Percentiles rank a stretch among this genome's conserved stretches.
These are phyloP conservation scores for Brachionus koreanus DNA, from an alignment of 1,140 invertebrate genomes.

Conservation along the genomic window DNA sequence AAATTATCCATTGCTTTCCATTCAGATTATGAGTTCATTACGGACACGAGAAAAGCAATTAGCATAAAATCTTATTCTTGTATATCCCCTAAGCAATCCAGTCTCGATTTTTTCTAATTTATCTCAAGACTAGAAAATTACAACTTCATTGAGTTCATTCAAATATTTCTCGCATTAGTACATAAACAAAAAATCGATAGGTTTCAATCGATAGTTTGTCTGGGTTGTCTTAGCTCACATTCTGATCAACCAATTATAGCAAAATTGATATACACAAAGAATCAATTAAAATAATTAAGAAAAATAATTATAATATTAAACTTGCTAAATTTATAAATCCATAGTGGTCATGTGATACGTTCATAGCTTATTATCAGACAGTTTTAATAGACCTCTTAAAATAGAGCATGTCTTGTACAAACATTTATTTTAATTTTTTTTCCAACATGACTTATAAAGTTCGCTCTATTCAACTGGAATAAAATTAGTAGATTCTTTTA, in stretches of 20 bases:
- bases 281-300: background rate
- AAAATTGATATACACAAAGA: background rate
- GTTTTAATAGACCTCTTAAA: background rate
- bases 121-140: background rate
- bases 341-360: conserved; percentile 14
- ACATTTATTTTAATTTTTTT: background rate
- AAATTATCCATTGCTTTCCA: background rate
- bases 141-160: background rate
- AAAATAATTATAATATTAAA: conserved; percentile 24
- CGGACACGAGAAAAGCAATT: background rate
- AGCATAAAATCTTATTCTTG: background rate
- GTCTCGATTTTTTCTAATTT: background rate
- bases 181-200: background rate
- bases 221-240: no score
- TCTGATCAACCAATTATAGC: background rate
- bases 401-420: background rate
- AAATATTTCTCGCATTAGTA: background rate
- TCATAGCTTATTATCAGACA: background rate
- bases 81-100: background rate
- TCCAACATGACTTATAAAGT: background rate
- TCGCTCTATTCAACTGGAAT: conserved; percentile 10
- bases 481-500: background rate
- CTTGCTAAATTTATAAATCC: background rate
- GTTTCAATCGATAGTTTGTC: background rate
- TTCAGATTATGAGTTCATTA: background rate